Evolutionary conservation across 1,140 invertebrate genomes (phyloP).

Genomic region (Polypedilum vanderplanki): DNA sequence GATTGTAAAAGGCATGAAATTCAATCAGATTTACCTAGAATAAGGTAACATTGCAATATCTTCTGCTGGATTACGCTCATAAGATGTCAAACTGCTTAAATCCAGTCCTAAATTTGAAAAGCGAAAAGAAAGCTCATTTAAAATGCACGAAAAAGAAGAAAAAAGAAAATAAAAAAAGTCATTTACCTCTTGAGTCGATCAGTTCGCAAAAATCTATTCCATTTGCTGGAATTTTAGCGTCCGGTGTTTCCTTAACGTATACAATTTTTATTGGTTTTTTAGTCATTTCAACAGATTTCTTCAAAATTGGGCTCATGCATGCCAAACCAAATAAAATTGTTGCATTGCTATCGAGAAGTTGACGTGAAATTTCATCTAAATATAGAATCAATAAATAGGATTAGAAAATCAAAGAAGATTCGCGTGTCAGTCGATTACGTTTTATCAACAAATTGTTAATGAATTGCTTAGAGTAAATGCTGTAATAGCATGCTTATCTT

Average conservation of each 20-base stretch:
- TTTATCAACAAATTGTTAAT: too few relatives aligned
- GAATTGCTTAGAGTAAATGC: too few relatives aligned
- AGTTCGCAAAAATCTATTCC: slow-evolving; percentile 54
- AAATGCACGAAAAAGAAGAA: not conserved
- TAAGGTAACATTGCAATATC: slow-evolving; percentile 54
- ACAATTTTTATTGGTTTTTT: slow-evolving; percentile 50
- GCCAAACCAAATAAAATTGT: slow-evolving; percentile 61
- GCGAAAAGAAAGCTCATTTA: not conserved
- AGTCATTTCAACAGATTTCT: slow-evolving; percentile 44
- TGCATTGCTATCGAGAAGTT: slow-evolving; percentile 56
- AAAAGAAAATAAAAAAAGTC: slow-evolving; percentile 29
- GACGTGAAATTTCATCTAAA: slow-evolving; percentile 67
- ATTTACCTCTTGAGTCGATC: slow-evolving; percentile 40
- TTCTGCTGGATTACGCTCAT: slow-evolving; percentile 39
- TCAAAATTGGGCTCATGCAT: slow-evolving; percentile 45
- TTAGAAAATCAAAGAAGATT: slow-evolving; percentile 13
- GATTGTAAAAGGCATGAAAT: too few relatives aligned
- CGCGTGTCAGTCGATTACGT: slow-evolving; percentile 27
- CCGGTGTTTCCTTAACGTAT: slow-evolving; percentile 45
- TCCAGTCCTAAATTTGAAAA: slow-evolving; percentile 40
- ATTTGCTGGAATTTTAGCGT: slow-evolving; percentile 43
- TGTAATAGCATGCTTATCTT: too few relatives aligned
- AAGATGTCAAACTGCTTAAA: slow-evolving; percentile 44
- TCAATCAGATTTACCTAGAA: too few relatives aligned
- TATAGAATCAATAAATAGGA: slow-evolving; percentile 37